These are phyloP conservation scores for Deladenus siricidicola DNA, from an alignment of 2,888 invertebrate species.

Conservation along the genomic window DNA sequence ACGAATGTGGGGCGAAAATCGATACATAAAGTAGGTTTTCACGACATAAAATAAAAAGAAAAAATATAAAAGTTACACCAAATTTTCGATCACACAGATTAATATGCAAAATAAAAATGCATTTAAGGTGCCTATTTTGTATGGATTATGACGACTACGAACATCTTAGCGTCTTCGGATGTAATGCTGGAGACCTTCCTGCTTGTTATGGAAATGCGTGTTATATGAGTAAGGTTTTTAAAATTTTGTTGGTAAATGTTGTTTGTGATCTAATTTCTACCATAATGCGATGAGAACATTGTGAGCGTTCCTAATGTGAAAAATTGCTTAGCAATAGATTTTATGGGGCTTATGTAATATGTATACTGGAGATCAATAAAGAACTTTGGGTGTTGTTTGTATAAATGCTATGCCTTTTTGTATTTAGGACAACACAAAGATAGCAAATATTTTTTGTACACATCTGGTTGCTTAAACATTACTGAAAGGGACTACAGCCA, in stretches of 20 bases:
- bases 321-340: no score
- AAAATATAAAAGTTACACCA: no score
- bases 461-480: slow-evolving; percentile 28
- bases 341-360: no score
- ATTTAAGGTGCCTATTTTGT: slow-evolving; percentile 28
- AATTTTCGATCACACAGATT: not conserved
- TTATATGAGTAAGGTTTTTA: slow-evolving; percentile 26
- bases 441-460: slow-evolving; percentile 27
- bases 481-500: slow-evolving; percentile 17
- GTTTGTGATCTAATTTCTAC: no score
- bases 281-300: no score
- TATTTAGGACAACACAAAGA: slow-evolving; percentile 26
- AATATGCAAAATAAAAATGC: not conserved
- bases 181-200: slow-evolving; percentile 12
- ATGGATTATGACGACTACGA: slow-evolving; percentile 30
- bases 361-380: no score
- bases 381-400: no score
- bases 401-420: no score
- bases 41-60: not conserved
- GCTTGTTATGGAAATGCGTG: slow-evolving; percentile 26
- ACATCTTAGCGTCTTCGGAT: slow-evolving; percentile 25
- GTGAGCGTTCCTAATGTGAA: no score
- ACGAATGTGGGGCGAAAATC: slow-evolving; percentile 1
- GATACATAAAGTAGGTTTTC: slow-evolving; percentile 4
- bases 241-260: no score